Percentiles rank a stretch among this genome's conserved stretches.
These are phyloP conservation scores for Nomada goodeniana DNA, from an alignment of 2,888 invertebrate genomes.

Conservation along the genomic window DNA sequence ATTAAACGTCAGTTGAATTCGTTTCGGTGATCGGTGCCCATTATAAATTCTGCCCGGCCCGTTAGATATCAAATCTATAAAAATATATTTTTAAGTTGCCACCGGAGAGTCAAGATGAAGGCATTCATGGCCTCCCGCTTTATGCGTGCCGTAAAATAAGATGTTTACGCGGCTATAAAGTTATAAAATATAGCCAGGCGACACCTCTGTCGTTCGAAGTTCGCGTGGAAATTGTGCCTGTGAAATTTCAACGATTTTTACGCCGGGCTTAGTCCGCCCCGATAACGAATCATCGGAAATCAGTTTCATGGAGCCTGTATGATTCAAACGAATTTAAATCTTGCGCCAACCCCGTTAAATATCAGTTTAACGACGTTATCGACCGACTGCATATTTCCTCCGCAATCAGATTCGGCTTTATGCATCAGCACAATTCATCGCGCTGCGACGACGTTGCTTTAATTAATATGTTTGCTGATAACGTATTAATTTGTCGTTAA, in stretches of 20 bases:
- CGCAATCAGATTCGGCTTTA: slow-evolving; percentile 14
- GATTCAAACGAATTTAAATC: slow-evolving; percentile 35
- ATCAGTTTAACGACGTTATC: slow-evolving; percentile 44
- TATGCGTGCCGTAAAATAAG: not conserved
- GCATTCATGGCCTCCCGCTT: not conserved
- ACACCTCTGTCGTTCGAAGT: not conserved
- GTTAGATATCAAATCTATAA: no score
- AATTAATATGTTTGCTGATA: slow-evolving; percentile 36
- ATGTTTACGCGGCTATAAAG: slow-evolving; percentile 14
- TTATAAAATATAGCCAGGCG: not conserved
- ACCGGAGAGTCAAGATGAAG: no score
- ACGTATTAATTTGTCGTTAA: slow-evolving; percentile 15
- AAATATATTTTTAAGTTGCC: no score
- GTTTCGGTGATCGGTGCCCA: no score
- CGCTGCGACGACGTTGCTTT: slow-evolving; percentile 2
- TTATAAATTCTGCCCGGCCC: no score
- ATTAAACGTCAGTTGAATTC: no score
- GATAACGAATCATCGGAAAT: slow-evolving; percentile 31
- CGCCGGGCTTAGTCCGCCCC: not conserved
- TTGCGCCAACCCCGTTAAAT: not conserved
- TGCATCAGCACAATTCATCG: slow-evolving; percentile 30
- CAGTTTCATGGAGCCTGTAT: slow-evolving; percentile 14
- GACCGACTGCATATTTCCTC: slow-evolving; percentile 25
- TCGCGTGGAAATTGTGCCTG: not conserved
- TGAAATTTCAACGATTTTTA: slow-evolving; percentile 32